Conservation (phyloP, 2,888 invertebrate species). For the Gymnosoma rotundatum region DNA sequence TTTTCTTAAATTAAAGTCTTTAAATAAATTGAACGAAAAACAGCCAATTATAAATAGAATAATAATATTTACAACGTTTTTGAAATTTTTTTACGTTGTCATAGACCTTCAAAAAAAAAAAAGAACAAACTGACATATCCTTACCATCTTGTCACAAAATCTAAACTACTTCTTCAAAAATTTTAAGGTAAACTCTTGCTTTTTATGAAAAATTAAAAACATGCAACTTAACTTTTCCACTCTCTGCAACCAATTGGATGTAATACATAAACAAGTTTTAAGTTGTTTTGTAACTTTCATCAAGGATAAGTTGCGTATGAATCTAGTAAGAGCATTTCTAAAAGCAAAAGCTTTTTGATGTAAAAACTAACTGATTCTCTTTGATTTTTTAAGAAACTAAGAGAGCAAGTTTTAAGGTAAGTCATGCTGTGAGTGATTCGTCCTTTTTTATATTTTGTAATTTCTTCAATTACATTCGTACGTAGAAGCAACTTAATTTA, state of each 20-base stretch:
- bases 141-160: neutral
- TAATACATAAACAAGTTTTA: constrained; percentile 9
- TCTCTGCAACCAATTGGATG: constrained; percentile 23
- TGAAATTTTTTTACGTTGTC: no score
- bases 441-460: neutral
- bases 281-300: neutral
- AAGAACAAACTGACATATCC: neutral
- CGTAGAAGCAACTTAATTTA: constrained; percentile 16
- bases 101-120: neutral
- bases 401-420: constrained; percentile 43
- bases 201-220: constrained; percentile 10
- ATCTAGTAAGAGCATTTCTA: neutral
- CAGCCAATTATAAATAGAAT: no score
- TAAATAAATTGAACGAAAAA: no score
- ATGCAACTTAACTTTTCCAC: constrained; percentile 2
- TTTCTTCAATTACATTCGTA: constrained; percentile 3
- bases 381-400: neutral
- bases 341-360: constrained; percentile 22
- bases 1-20: no score
- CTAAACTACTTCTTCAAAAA: constrained; percentile 13
- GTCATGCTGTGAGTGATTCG: constrained; percentile 31
- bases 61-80: no score
- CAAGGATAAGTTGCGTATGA: constrained; percentile 10
- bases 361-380: neutral
- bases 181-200: constrained; percentile 28